Percentiles rank a stretch among this genome's conserved stretches.
phyloP scores from a whole-genome alignment of 2,888 invertebrate genomes.

The Caenorhabditis panamensis region DNA sequence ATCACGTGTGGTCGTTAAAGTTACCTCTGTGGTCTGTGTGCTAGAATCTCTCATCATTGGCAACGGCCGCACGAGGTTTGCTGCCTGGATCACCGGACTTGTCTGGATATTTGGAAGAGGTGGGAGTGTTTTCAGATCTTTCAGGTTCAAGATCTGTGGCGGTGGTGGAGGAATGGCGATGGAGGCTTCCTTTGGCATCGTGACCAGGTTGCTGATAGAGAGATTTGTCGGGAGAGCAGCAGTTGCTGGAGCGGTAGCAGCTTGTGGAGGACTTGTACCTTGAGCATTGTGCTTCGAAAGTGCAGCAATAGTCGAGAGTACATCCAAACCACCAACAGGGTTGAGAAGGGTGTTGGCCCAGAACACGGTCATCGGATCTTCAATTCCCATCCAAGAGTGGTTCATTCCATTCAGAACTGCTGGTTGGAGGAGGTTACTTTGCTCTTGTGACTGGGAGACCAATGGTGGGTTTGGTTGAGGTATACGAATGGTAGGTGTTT shows the following conservation, averaged over 20 bases:
- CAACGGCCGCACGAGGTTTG: conserved; percentile 51
- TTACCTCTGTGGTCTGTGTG: conserved; percentile 60
- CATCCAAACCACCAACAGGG: conserved; percentile 64
- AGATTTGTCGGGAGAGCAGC: conserved; percentile 45
- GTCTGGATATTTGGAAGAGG: conserved; percentile 55
- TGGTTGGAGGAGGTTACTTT: conserved; percentile 62
- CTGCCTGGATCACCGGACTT: conserved; percentile 58
- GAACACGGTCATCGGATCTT: conserved; percentile 65
- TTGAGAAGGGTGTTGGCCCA: conserved; percentile 69
- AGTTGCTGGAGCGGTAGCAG: conserved; percentile 47
- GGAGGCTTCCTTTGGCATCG: conserved; percentile 61
- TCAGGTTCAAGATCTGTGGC: conserved; percentile 44
- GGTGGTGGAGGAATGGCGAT: conserved; percentile 38
- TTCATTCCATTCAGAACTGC: conserved; percentile 60
- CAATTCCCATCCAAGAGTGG: conserved; percentile 57
- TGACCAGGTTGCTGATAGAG: conserved; percentile 42
- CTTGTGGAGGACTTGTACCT: conserved; percentile 34
- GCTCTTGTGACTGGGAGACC: conserved; percentile 47
- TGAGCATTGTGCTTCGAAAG: conserved; percentile 47
- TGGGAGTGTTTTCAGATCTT: conserved; percentile 57
- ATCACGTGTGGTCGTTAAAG: conserved; percentile 31
- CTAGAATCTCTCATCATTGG: conserved; percentile 54
- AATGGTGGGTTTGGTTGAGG: conserved; percentile 46
- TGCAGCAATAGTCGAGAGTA: conserved; percentile 66
- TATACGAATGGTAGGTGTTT: conserved; percentile 52